These are phyloP conservation scores for Scolopax bukidnonensis DNA, from an alignment of 2,797 vertebrate genomes.

Conservation along the genomic window DNA sequence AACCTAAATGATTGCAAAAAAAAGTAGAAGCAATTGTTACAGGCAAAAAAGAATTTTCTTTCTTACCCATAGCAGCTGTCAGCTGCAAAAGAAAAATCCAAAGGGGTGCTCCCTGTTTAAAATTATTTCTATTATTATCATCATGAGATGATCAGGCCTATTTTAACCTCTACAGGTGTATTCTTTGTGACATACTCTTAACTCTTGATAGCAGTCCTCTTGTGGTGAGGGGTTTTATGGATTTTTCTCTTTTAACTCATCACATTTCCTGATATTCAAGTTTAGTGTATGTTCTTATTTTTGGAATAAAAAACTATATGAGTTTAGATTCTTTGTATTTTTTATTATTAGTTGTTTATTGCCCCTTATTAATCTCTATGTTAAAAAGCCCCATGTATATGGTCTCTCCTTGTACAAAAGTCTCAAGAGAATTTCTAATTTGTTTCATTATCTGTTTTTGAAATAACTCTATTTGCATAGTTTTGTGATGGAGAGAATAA, in stretches of 20 bases:
- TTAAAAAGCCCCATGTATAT: background rate
- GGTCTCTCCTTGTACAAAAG: background rate
- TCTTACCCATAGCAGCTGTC: background rate
- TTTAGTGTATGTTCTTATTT: background rate
- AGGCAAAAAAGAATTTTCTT: background rate
- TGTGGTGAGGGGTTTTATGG: background rate
- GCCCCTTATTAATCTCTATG: background rate
- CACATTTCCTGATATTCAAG: background rate
- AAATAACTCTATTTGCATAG: background rate
- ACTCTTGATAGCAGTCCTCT: background rate
- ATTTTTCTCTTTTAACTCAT: background rate
- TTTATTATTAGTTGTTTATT: background rate
- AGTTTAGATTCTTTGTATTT: background rate
- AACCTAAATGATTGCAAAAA: background rate
- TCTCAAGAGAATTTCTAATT: background rate
- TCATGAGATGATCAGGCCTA: background rate
- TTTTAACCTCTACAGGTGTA: background rate
- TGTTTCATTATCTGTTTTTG: background rate
- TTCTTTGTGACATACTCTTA: background rate
- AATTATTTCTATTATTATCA: background rate
- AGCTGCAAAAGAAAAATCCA: background rate
- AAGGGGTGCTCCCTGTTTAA: background rate
- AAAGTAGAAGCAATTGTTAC: background rate
- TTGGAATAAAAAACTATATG: background rate
- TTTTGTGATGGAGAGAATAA: background rate